phyloP scores from a whole-genome alignment of 2,113 vertebrate species.

The Tetraodon nigroviridis region DNA sequence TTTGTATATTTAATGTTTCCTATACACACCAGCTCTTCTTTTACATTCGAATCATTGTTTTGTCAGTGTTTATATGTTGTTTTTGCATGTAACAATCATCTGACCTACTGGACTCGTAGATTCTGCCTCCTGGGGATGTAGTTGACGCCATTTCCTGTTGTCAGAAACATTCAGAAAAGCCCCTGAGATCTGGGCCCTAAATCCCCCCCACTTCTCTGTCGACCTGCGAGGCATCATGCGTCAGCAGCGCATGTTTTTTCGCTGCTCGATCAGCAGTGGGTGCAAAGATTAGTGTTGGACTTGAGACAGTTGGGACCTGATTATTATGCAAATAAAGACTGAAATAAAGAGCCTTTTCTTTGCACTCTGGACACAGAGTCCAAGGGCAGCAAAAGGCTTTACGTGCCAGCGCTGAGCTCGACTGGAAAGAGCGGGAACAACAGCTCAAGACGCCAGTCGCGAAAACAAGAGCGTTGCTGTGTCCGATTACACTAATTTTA shows the following conservation, averaged over 20 bases:
- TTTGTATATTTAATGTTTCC: neutral
- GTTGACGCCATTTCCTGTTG: conserved; percentile 60
- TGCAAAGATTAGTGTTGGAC: conserved; percentile 37
- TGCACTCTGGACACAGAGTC: conserved; percentile 42
- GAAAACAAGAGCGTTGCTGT: conserved; percentile 38
- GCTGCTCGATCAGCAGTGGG: conserved; percentile 51
- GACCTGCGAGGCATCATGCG: conserved; percentile 62
- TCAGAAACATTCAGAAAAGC: conserved; percentile 47
- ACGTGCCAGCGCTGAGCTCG: conserved; percentile 35
- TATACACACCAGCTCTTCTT: neutral
- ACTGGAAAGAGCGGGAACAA: conserved; percentile 39
- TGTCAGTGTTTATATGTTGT: neutral
- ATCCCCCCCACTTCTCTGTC: conserved; percentile 30
- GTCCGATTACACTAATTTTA: conserved; percentile 11
- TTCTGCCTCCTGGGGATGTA: conserved; percentile 18
- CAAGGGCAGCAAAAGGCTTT: conserved; percentile 45
- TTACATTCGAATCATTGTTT: neutral
- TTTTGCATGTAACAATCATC: neutral
- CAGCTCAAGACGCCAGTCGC: conserved; percentile 19
- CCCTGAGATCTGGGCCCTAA: conserved; percentile 25
- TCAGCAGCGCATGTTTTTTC: conserved; percentile 47
- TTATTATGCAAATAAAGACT: conserved; percentile 65
- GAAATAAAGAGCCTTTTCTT: conserved; percentile 54
- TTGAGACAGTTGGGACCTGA: conserved; percentile 58
- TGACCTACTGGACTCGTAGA: conserved; percentile 10